phyloP scores from a whole-genome alignment of 2,113 vertebrate species.

The Macrotis lagotis region DNA sequence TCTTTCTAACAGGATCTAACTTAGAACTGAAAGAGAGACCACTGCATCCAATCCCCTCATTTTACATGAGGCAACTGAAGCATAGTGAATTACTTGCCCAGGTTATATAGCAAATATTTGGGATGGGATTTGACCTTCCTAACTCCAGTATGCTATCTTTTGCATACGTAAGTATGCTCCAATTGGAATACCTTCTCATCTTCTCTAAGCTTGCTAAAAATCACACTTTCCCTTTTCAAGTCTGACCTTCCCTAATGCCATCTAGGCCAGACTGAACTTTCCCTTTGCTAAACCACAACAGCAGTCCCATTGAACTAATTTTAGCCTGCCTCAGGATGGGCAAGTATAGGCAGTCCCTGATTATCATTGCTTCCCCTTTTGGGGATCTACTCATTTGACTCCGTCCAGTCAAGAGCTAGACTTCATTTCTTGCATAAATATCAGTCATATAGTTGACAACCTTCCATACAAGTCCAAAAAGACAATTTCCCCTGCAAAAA shows the following conservation, averaged over 20 bases:
- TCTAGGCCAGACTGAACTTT: background rate
- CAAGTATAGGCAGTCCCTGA: background rate
- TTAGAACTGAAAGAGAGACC: background rate
- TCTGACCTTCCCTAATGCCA: background rate
- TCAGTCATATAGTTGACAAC: background rate
- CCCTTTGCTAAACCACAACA: background rate
- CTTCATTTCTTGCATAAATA: background rate
- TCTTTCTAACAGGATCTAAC: background rate
- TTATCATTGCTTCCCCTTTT: background rate
- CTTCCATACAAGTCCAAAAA: background rate
- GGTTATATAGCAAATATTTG: background rate
- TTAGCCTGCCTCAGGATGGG: too few relatives aligned
- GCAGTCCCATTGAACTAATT: background rate
- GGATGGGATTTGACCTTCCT: background rate
- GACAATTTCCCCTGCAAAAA: background rate
- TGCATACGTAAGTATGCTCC: background rate
- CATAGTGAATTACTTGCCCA: background rate
- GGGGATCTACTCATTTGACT: background rate
- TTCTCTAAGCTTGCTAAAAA: background rate
- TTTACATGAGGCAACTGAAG: background rate
- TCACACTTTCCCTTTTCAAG: background rate
- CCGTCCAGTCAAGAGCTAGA: background rate
- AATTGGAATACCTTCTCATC: background rate
- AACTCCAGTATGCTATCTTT: background rate
- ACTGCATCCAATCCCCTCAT: background rate